Percentiles rank a stretch among this genome's conserved stretches.
These are phyloP conservation scores for Talpa occidentalis DNA, from an alignment of 2,113 vertebrate genomes.

Conservation along the genomic window DNA sequence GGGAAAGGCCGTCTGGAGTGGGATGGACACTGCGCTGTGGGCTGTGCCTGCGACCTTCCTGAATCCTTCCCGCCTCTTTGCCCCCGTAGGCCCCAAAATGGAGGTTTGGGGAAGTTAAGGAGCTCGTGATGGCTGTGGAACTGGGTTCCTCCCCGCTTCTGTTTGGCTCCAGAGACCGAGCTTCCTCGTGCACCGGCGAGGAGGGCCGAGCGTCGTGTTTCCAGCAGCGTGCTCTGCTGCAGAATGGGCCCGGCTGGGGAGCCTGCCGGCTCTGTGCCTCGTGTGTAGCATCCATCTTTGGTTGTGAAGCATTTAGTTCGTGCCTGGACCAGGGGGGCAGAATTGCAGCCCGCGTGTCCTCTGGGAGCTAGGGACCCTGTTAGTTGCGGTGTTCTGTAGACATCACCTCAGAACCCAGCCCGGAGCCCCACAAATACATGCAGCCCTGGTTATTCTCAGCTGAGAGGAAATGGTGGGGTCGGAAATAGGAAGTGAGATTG, in stretches of 20 bases:
- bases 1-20: background rate
- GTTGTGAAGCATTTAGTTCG: background rate
- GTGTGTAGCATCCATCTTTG: background rate
- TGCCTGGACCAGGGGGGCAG: background rate
- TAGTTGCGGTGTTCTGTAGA: accelerated
- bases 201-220: background rate
- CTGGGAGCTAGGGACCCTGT: background rate
- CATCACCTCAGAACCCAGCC: background rate
- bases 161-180: background rate
- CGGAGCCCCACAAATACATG: accelerated
- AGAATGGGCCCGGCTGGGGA: background rate
- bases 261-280: no score
- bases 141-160: background rate
- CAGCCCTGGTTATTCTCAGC: background rate
- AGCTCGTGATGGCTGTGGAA: background rate
- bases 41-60: background rate
- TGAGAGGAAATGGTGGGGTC: background rate
- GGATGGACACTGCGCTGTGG: background rate
- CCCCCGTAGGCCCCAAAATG: no score
- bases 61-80: no score
- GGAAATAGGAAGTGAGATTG: background rate
- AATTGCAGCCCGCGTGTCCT: background rate
- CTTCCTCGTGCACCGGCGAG: background rate
- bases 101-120: no score
- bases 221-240: background rate